Evolutionary conservation across 2,113 vertebrate species (phyloP).

Genomic region (Melanerpes formicivorus): DNA sequence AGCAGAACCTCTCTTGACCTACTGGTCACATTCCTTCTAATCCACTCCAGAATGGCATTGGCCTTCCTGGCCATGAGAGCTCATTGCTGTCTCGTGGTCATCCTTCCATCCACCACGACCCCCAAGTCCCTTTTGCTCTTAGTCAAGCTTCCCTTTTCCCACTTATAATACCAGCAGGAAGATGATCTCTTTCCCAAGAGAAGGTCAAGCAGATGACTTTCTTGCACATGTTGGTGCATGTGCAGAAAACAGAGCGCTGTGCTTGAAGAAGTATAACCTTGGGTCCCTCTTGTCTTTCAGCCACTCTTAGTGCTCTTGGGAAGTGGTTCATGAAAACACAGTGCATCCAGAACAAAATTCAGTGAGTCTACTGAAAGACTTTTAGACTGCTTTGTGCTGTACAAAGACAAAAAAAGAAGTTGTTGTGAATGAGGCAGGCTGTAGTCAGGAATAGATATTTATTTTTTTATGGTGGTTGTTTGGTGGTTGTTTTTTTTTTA

Average conservation of each 20-base stretch:
- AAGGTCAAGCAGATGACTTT: neutral
- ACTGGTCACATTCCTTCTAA: no score
- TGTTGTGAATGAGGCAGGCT: neutral
- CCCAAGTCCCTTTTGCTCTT: no score
- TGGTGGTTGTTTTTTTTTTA: no score
- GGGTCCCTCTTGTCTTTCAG: neutral
- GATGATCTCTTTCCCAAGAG: neutral
- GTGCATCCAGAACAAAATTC: neutral
- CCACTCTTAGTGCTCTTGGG: neutral
- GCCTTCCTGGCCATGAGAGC: no score
- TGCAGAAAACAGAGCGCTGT: neutral
- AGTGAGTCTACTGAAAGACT: neutral
- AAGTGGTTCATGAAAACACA: neutral
- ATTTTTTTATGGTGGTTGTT: no score
- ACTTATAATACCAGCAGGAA: neutral
- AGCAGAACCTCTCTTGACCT: no score
- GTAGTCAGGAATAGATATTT: neutral
- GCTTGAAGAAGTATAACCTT: neutral
- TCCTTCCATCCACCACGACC: no score
- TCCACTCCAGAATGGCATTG: no score
- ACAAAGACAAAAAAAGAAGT: neutral
- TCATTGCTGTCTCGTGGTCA: no score
- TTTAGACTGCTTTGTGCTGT: neutral
- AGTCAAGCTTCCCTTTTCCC: neutral
- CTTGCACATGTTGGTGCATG: rapidly evolving